Conservation (phyloP, 2,113 vertebrate species). For the Dipodomys ordii region DNA sequence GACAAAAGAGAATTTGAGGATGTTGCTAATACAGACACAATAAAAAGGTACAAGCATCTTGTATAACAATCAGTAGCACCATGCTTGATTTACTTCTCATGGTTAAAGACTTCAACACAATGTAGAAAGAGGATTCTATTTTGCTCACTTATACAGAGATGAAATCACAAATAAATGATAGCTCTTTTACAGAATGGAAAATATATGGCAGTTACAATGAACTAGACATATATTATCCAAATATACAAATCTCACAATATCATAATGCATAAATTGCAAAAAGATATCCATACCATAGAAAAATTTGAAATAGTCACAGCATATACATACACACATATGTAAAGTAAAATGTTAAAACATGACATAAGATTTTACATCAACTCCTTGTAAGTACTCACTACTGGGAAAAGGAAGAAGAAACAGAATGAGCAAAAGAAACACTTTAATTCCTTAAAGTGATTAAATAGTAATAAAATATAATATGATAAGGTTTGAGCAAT, state of each 20-base stretch:
- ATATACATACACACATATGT: neutral
- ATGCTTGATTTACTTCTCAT: neutral
- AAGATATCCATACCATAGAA: neutral
- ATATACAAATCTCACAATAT: neutral
- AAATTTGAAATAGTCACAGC: neutral
- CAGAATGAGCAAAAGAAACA: neutral
- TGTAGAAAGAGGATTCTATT: neutral
- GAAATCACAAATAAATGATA: neutral
- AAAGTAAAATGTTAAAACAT: neutral
- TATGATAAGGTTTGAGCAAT: neutral
- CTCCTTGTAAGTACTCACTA: neutral
- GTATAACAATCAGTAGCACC: neutral
- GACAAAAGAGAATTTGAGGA: neutral
- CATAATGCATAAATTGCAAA: neutral
- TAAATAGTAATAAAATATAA: neutral
- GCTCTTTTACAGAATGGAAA: neutral
- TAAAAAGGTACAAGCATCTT: neutral
- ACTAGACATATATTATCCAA: neutral
- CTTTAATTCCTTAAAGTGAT: slow-evolving; percentile 28
- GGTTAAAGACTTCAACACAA: neutral
- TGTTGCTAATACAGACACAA: neutral
- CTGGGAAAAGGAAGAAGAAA: neutral
- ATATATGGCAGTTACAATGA: neutral
- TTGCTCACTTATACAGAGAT: neutral
- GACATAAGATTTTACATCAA: neutral